Evolutionary conservation across 1,140 invertebrate species (phyloP).

Genomic region (Laupala kohalensis): DNA sequence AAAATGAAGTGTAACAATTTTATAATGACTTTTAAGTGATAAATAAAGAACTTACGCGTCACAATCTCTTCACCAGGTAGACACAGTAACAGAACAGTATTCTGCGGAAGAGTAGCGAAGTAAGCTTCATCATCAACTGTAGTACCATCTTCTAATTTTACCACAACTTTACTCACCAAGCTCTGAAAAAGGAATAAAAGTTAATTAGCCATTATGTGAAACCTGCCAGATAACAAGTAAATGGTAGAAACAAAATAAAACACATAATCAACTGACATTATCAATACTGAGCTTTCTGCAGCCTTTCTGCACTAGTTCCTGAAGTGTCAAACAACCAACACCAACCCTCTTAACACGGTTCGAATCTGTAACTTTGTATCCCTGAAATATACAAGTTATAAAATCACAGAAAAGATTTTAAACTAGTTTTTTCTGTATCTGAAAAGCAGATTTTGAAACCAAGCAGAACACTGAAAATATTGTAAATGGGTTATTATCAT

Average conservation of each 20-base stretch:
- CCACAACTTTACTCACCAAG: constrained; percentile 19
- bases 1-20: background rate
- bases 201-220: too few species aligned
- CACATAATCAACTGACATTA: constrained; percentile 33
- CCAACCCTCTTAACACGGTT: constrained; percentile 48
- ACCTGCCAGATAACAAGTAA: too few species aligned
- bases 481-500: too few species aligned
- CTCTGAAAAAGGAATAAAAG: too few species aligned
- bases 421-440: too few species aligned
- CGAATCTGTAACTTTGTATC: constrained; percentile 56
- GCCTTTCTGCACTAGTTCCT: constrained; percentile 47
- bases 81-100: constrained; percentile 54
- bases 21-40: background rate
- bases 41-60: constrained; percentile 37
- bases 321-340: constrained; percentile 45
- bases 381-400: too few species aligned
- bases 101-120: constrained; percentile 51
- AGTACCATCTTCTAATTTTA: constrained; percentile 50
- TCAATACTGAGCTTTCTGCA: constrained; percentile 41
- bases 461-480: too few species aligned
- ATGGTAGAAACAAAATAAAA: too few species aligned
- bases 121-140: constrained; percentile 59
- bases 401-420: too few species aligned
- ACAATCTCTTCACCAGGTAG: constrained; percentile 43
- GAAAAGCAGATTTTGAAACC: too few species aligned